These are phyloP conservation scores for Cebus imitator DNA, from an alignment of 2,113 vertebrate genomes.

Conservation along the genomic window DNA sequence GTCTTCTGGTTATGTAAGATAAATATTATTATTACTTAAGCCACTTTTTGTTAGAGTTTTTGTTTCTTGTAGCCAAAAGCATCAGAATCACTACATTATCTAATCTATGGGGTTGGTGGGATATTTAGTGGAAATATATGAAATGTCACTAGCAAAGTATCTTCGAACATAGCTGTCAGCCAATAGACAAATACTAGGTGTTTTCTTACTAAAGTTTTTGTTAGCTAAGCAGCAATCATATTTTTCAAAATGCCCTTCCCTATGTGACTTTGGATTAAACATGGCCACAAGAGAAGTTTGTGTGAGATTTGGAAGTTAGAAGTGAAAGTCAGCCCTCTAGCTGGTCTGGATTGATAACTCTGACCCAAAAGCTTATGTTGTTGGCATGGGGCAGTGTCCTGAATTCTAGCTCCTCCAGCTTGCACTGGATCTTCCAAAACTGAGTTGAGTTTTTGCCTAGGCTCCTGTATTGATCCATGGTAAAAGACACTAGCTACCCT, in stretches of 20 bases:
- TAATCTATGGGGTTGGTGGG: background rate
- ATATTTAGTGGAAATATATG: background rate
- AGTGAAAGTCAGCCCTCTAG: background rate
- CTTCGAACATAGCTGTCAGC: background rate
- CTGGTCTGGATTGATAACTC: background rate
- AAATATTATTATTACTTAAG: background rate
- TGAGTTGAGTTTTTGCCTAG: background rate
- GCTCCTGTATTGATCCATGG: background rate
- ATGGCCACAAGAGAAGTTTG: background rate
- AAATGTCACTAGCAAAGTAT: background rate
- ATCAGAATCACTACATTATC: background rate
- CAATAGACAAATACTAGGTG: background rate
- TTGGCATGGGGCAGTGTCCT: background rate
- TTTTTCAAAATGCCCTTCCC: background rate
- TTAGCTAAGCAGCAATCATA: background rate
- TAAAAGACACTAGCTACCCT: background rate
- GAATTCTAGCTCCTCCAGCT: background rate
- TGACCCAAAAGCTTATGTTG: background rate
- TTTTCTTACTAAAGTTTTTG: background rate
- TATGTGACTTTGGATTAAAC: rapidly evolving
- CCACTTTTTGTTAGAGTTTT: background rate
- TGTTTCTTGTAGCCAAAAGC: background rate
- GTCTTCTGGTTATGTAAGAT: background rate
- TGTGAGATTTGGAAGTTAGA: background rate
- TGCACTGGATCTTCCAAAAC: background rate